Percentiles rank a stretch among this genome's conserved stretches.
phyloP scores from a whole-genome alignment of 1,140 invertebrate species.

The Charaxes varanes region DNA sequence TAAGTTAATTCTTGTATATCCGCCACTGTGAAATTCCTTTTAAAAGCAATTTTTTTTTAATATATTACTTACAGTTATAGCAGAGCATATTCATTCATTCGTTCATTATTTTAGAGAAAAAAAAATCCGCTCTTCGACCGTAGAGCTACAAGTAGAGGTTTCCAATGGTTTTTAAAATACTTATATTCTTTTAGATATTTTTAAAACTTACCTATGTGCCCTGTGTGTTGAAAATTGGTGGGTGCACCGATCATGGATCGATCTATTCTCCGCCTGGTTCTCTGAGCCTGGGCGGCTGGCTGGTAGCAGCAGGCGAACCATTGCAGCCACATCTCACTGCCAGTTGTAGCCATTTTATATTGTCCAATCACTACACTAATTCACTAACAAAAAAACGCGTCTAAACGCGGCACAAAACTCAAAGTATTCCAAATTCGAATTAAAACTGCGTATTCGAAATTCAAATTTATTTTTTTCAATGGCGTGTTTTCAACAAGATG shows the following conservation, averaged over 20 bases:
- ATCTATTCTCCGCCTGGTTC: slow-evolving; percentile 85
- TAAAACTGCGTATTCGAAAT: neutral
- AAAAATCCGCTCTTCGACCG: too few species aligned
- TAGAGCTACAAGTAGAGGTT: too few species aligned
- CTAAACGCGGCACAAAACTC: slow-evolving; percentile 21
- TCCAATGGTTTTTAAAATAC: too few species aligned
- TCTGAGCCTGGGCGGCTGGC: slow-evolving; percentile 77
- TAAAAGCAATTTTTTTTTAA: too few species aligned
- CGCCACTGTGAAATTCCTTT: too few species aligned
- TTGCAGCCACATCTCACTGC: slow-evolving; percentile 87
- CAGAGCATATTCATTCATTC: too few species aligned
- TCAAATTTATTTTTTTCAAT: too few species aligned
- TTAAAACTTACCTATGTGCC: slow-evolving; percentile 78
- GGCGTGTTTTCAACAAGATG: slow-evolving; percentile 1
- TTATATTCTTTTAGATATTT: too few species aligned
- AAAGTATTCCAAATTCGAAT: slow-evolving; percentile 1
- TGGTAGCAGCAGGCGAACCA: slow-evolving; percentile 91
- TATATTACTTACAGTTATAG: too few species aligned
- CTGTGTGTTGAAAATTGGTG: slow-evolving; percentile 95
- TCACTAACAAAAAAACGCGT: slow-evolving; percentile 15
- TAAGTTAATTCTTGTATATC: too few species aligned
- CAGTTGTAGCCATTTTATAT: slow-evolving; percentile 78
- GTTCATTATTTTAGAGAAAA: too few species aligned
- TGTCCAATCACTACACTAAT: slow-evolving; percentile 29
- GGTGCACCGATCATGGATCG: slow-evolving; percentile 94